Base-by-base conservation (phyloP, 2,888 invertebrate species). In the Oxyteleia sp. region DNA sequence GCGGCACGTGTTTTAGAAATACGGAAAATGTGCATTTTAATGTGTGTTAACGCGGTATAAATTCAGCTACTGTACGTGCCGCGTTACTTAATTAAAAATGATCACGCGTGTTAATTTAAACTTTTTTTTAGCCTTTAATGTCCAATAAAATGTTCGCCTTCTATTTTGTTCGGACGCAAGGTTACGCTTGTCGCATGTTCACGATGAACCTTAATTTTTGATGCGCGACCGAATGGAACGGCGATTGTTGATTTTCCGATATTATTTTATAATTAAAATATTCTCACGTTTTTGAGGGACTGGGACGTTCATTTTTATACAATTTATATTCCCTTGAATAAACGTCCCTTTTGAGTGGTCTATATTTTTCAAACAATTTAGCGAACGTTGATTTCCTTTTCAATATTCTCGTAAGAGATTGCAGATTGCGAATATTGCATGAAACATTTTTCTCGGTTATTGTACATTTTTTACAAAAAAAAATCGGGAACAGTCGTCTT, bases 1-100 rank as follows among this genome's bases (percentile, higher is more conserved):
- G 10, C n/a, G 45, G 57, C 55, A 69, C 55, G 69, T 53, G 10
- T 72, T 72, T 72, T 61, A 61, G 23, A 47, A 29, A 69, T 47
- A 45, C 35, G 45, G 45, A 13, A 69, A 45, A 47, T 69, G 43
- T 47, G 45, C 55, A 57, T 57, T 68, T 53, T 63, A 63, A 63
- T 4, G 16, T 32, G 18, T n/a, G 8, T 47, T 32, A 45, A 45
- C 29, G 45, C 38, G 1, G 26, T 18, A 45, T 45, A 47, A 47
- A 63, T 45, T 63, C 11, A 32, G 10, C 10, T 4, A 1, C 35
- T n/a, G n/a, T 20, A 45, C 29, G 45, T 23, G 47, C 18, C 29
- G 20, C 26, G 26, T 8, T 63, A 23, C 13, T 47, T 63, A 45
- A 45, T 63, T 61, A 63, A 63, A 63, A 57, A 55, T 32, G 16